Base-by-base conservation (phyloP, 2,888 invertebrate genomes). In the Megalurothrips usitatus region DNA sequence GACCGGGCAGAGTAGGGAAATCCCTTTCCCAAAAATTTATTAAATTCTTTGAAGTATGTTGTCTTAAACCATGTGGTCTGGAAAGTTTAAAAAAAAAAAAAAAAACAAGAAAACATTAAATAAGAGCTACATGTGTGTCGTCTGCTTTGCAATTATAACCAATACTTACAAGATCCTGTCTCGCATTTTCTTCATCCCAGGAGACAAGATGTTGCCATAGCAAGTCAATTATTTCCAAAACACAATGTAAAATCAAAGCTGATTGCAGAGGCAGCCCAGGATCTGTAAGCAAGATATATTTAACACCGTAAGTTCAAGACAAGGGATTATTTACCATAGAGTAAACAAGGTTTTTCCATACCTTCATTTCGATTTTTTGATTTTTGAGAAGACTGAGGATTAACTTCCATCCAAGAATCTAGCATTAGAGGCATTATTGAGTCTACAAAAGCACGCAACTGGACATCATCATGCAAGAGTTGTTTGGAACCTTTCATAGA, bases 371-470 rank as follows among this genome's bases (percentile, higher is more conserved):
- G 9, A 11, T 26, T n/a, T 9, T 75, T 75, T 8, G 68, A 26
- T 26, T 75, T 75, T 12, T 75, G n/a, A 11, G 26, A 12, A 10
- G 26, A 75, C 11, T 12, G 12, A 0, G 94, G 92, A 79, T 91
- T 89, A 19, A 92, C 93, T 89, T 96, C 96, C 43, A 94, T 86
- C 95, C 96, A 96, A 80, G 94, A 93, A 86, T 96, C 95, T 86
- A 93, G 90, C 81, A 96, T 88, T 43, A 96, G 87, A 0, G 96
- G 94, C 87, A 96, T 89, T 79, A 96, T 87, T 58, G 91, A 90
- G 82, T 90, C 88, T 49, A 92, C 89, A 86, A 94, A 93, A 80
- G 89, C 89, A 81, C 89, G 88, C 82, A 94, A 89, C 83, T 80
- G 52, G 47, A 43, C 26, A 10, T 28, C 68, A 63, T 80, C 75